Evolutionary conservation across 2,797 vertebrate species (phyloP).

Genomic region (Alca torda): DNA sequence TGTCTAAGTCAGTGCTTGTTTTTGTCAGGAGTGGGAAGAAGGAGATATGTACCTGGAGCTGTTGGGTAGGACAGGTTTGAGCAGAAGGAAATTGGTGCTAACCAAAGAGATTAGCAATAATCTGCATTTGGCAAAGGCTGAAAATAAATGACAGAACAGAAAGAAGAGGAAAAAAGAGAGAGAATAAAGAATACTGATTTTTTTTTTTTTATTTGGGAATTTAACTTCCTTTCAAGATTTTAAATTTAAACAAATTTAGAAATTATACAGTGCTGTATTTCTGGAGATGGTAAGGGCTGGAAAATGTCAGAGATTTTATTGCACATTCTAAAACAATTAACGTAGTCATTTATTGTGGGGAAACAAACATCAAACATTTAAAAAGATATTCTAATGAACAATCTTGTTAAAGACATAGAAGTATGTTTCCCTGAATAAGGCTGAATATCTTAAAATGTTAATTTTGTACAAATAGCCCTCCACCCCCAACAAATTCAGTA

Average conservation of each 20-base stretch:
- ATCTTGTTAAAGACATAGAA: neutral
- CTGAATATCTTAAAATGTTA: neutral
- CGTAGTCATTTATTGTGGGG: neutral
- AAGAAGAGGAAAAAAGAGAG: neutral
- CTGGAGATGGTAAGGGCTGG: neutral
- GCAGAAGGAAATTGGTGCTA: conserved; percentile 15
- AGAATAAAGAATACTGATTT: neutral
- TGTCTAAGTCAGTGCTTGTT: conserved; percentile 53
- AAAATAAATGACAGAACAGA: conserved; percentile 40
- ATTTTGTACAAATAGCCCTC: neutral
- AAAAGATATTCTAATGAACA: neutral
- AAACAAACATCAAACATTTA: neutral
- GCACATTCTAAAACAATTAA: neutral
- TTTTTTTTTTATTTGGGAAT: conserved; percentile 1
- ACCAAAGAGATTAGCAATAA: conserved; percentile 32
- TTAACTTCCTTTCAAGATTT: conserved; percentile 36
- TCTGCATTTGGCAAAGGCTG: neutral
- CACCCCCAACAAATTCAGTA: neutral
- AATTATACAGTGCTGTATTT: neutral
- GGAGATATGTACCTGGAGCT: neutral
- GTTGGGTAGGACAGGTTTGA: neutral
- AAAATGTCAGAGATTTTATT: neutral
- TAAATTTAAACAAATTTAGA: conserved; percentile 9
- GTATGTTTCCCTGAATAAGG: neutral
- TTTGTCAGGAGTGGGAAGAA: conserved; percentile 56